Evolutionary conservation across 2,888 invertebrate species (phyloP).

Genomic region (Nephrotoma appendiculata): DNA sequence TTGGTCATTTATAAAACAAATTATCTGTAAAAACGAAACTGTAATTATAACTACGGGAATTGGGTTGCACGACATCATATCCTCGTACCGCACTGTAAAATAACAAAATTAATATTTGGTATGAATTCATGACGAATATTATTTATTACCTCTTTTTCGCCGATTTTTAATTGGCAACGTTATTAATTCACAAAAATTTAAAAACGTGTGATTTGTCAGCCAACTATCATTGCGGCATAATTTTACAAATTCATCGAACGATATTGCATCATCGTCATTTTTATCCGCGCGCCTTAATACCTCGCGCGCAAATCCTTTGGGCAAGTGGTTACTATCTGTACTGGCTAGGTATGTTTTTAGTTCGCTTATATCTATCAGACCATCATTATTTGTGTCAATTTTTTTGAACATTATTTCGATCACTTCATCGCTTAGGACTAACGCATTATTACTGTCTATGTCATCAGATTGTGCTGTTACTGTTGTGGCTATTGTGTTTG

Average conservation of each 20-base stretch:
- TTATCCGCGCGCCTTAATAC: background rate
- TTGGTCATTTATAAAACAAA: background rate
- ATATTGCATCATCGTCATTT: background rate
- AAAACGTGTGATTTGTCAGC: background rate
- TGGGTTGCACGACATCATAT: background rate
- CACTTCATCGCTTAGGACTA: background rate
- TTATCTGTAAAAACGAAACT: background rate
- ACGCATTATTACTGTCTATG: background rate
- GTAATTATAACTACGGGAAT: background rate
- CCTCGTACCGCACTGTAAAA: background rate
- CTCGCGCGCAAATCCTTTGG: background rate
- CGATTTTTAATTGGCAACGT: background rate
- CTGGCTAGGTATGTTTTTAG: background rate
- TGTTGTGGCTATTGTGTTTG: background rate
- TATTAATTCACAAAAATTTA: background rate
- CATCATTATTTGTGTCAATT: background rate
- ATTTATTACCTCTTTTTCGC: background rate
- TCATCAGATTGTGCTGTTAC: background rate
- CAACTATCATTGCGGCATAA: background rate
- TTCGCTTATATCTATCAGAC: background rate
- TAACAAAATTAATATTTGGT: background rate
- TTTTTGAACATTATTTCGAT: background rate
- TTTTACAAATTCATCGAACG: background rate
- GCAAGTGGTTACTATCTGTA: background rate
- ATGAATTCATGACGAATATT: too few species aligned